These are phyloP conservation scores for Sarotherodon lohbergeri DNA, from an alignment of 2,113 vertebrate species.

Conservation along the genomic window DNA sequence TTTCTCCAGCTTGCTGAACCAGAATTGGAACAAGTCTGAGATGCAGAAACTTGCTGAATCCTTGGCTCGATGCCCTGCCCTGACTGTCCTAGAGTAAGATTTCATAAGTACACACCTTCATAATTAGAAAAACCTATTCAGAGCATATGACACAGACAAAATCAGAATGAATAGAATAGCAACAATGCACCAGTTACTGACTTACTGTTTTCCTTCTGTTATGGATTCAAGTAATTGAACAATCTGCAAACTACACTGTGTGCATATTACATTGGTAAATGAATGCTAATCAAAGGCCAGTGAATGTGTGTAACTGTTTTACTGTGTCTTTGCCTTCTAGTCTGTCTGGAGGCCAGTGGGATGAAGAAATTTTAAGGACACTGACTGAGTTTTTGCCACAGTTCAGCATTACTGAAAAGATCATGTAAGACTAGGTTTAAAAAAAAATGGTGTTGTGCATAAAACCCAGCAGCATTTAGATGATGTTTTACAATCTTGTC, in stretches of 20 bases:
- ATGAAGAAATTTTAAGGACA: slow-evolving; percentile 20
- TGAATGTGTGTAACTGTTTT: not conserved
- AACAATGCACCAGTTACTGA: not conserved
- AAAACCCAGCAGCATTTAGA: not conserved
- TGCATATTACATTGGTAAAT: not conserved
- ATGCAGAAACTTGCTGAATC: slow-evolving; percentile 46
- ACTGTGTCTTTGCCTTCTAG: not conserved
- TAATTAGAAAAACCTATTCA: not conserved
- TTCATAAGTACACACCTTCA: not conserved
- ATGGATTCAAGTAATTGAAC: not conserved
- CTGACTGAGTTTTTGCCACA: slow-evolving; percentile 36
- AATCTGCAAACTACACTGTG: not conserved
- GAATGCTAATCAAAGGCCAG: not conserved
- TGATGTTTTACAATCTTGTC: not conserved
- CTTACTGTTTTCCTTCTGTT: not conserved
- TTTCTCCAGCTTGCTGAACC: slow-evolving; percentile 55
- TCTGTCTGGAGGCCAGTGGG: slow-evolving; percentile 50
- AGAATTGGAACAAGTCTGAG: slow-evolving; percentile 35
- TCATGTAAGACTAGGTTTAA: slow-evolving; percentile 34
- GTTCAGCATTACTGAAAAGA: slow-evolving; percentile 25
- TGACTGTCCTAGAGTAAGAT: slow-evolving; percentile 67
- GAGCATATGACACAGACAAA: not conserved
- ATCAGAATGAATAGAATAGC: not conserved
- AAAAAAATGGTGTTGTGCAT: not conserved
- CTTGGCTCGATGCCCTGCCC: slow-evolving; percentile 16